These are phyloP conservation scores for Semotilus atromaculatus DNA, from an alignment of 2,797 vertebrate genomes.

Conservation along the genomic window DNA sequence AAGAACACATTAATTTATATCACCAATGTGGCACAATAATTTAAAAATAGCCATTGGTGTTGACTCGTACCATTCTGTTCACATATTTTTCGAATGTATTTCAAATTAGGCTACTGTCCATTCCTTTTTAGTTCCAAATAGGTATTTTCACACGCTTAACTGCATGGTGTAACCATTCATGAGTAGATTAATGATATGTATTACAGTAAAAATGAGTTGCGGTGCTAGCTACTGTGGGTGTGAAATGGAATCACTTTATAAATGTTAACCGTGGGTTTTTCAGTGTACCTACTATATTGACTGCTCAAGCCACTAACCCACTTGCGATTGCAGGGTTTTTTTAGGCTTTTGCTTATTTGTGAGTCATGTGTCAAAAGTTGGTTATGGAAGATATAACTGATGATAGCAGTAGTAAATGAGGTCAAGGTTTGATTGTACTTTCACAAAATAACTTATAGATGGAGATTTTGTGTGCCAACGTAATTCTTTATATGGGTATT, in stretches of 20 bases:
- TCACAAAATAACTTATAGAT: background rate
- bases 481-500: background rate
- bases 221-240: background rate
- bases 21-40: background rate
- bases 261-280: background rate
- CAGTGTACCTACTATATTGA: background rate
- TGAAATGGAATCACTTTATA: background rate
- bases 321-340: background rate
- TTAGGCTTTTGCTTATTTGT: background rate
- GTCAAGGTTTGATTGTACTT: background rate
- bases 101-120: background rate
- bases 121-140: background rate
- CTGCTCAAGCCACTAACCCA: background rate
- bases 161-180: background rate
- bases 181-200: background rate
- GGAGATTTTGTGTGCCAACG: background rate
- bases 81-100: background rate
- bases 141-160: background rate
- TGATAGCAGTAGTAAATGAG: background rate
- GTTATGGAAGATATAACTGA: background rate
- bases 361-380: background rate
- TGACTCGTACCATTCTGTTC: background rate
- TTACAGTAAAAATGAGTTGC: background rate
- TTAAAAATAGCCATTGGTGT: background rate
- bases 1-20: background rate